Evolutionary conservation across 2,113 vertebrate species (phyloP), one percentile per base, ranked within the genome.

Genomic region (Bostrychus sinensis): DNA sequence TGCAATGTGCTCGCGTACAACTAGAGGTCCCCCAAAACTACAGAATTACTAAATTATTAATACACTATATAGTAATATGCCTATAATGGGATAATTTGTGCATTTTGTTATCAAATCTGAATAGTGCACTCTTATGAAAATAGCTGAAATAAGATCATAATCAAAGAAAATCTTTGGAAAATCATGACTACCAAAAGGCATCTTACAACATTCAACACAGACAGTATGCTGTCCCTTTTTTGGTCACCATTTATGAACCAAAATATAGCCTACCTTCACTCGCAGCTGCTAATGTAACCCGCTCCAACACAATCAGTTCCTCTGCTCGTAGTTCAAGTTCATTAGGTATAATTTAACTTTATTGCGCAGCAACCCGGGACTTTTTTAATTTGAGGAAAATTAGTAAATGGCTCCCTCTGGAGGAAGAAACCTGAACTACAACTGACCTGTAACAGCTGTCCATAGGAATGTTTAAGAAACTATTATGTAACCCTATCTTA

Each of bases 391-490:
- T 10, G 16, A 23, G 6, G 10, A 23, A 25, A 7, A 70, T 41
- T 34, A 12, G 55, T 30, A 17, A 43, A 0, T 56, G 12, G 70
- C 75, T 17, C 83, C 3, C 73, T 54, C 87, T 86, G 48, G 50
- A 81, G 85, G 83, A 71, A 38, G 20, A 67, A 8, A 0, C 39
- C 5, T 4, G 63, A 77, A 75, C 53, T 55, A 62, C 83, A 81
- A 0, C 59, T 56, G 10, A 9, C 53, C 56, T 71, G 55, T 56
- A 83, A 46, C 20, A 50, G 1, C 38, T 48, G 55, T 75, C 71
- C 67, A 37, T 13, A 19, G 76, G 76, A 74, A 80, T 81, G 59
- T 73, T 7, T 9, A 46, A 12, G 48, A 28, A 28, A n/a, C 23
- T 36, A 34, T 55, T 32, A 20, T n/a, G 6, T 28, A 51, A 28